A percentile compares a stretch with the other conserved stretches of the same genome.
Evolutionary conservation across 2,113 vertebrate genomes (phyloP).

Genomic region (Ictalurus punctatus): DNA sequence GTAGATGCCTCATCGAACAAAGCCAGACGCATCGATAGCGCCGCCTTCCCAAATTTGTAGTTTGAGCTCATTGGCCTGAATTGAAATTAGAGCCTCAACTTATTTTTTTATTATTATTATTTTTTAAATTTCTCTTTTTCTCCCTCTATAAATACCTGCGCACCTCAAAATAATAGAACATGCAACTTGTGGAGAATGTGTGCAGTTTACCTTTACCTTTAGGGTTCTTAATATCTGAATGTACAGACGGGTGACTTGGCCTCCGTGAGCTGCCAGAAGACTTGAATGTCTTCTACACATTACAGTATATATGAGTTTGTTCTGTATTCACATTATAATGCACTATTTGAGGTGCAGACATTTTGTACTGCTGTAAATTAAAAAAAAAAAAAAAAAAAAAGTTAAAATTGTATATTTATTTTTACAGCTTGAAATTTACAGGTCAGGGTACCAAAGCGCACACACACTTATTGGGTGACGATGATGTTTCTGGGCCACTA

Average conservation of each 20-base stretch:
- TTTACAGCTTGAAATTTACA: no score
- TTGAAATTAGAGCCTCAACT: not conserved
- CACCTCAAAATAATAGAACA: not conserved
- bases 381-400: no score
- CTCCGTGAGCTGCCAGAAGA: not conserved
- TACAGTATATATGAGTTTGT: not conserved
- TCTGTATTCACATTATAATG: not conserved
- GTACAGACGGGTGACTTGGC: not conserved
- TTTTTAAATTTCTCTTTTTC: no score
- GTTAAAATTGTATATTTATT: no score
- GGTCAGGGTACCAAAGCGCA: no score
- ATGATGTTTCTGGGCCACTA: not conserved
- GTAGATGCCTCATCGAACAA: slow-evolving; percentile 3
- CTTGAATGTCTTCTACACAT: not conserved
- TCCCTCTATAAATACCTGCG: not conserved
- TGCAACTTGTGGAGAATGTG: not conserved
- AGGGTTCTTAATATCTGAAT: not conserved
- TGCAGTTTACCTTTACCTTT: not conserved
- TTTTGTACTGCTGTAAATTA: not conserved
- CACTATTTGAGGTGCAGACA: not conserved
- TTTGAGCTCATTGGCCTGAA: not conserved
- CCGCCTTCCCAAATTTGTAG: not conserved
- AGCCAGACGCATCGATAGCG: no score
- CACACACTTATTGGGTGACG: not conserved
- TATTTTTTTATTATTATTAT: not conserved